Conservation (phyloP, 2,797 vertebrate species). For the Pseudopleuronectes americanus region DNA sequence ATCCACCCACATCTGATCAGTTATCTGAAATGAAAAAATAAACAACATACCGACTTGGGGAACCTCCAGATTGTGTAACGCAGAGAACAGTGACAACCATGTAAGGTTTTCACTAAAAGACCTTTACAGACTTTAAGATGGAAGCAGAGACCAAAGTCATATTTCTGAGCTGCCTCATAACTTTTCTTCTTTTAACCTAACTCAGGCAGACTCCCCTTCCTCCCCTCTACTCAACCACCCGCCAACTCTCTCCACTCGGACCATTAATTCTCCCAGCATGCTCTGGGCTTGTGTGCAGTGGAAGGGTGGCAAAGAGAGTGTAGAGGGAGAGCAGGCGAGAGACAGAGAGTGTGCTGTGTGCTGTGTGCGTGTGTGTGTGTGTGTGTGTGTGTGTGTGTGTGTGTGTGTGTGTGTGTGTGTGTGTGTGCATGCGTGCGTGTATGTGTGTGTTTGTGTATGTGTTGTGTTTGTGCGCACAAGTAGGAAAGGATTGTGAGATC, state of each 20-base stretch:
- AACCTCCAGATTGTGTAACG: constrained; percentile 3
- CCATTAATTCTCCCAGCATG: constrained; percentile 79
- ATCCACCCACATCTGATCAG: constrained; percentile 25
- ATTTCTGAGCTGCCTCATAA: constrained; percentile 1
- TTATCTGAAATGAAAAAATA: not conserved
- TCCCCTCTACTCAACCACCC: constrained; percentile 37
- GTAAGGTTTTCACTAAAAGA: not conserved
- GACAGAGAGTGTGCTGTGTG: constrained; percentile 39
- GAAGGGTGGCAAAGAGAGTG: constrained; percentile 50
- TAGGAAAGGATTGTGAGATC: constrained; percentile 58
- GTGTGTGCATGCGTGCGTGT: too few relatives aligned
- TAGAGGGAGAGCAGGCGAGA: constrained; percentile 35
- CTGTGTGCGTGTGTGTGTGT: constrained; percentile 19
- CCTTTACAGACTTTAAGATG: constrained; percentile 1
- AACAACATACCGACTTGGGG: not conserved
- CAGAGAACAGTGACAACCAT: not conserved
- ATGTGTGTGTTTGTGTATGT: constrained; percentile 11
- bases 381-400: constrained; percentile 14
- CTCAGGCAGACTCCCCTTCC: constrained; percentile 11
- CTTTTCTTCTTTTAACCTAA: constrained; percentile 44
- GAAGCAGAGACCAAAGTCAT: not conserved
- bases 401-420: too few relatives aligned
- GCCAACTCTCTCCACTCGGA: constrained; percentile 66
- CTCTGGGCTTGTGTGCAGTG: constrained; percentile 64
- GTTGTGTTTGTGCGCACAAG: constrained; percentile 51